Evolutionary conservation across 2,797 vertebrate species (phyloP).

Genomic region (Borostomias antarcticus): DNA sequence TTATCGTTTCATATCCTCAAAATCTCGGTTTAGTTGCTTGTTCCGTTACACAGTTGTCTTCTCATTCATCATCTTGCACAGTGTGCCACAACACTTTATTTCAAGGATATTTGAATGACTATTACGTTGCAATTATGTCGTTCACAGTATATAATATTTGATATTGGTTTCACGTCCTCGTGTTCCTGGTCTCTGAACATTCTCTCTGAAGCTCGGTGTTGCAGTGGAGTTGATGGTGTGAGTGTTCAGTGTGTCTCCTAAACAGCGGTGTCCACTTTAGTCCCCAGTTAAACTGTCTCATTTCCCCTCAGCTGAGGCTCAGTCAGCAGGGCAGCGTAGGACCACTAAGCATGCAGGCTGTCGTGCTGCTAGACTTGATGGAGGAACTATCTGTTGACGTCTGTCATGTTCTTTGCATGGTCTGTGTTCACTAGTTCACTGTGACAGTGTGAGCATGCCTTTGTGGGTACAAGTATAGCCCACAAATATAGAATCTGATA

Average conservation of each 20-base stretch:
- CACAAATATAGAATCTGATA: too few species aligned
- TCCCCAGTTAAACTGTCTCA: background rate
- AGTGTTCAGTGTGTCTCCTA: background rate
- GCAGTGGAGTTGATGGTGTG: background rate
- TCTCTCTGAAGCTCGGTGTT: background rate
- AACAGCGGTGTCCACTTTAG: background rate
- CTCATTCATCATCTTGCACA: too few species aligned
- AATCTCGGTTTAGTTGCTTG: too few species aligned
- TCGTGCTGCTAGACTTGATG: background rate
- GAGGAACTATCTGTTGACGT: background rate
- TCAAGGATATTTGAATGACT: too few species aligned
- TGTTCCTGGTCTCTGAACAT: background rate
- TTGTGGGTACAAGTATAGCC: too few species aligned
- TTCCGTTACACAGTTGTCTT: too few species aligned
- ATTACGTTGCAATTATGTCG: background rate
- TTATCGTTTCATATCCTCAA: too few species aligned
- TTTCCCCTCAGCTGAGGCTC: constrained; percentile 5
- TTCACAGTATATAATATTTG: too few species aligned
- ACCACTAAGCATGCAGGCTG: background rate
- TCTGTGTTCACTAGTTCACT: too few species aligned
- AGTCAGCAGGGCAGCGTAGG: constrained; percentile 4
- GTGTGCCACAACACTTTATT: too few species aligned
- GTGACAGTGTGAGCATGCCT: too few species aligned
- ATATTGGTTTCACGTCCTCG: background rate
- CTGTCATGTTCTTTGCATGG: too few species aligned